Percentiles rank a stretch among this genome's conserved stretches.
These are phyloP conservation scores for Coregonus ussuriensis DNA, from an alignment of 2,797 vertebrate species.

Conservation along the genomic window DNA sequence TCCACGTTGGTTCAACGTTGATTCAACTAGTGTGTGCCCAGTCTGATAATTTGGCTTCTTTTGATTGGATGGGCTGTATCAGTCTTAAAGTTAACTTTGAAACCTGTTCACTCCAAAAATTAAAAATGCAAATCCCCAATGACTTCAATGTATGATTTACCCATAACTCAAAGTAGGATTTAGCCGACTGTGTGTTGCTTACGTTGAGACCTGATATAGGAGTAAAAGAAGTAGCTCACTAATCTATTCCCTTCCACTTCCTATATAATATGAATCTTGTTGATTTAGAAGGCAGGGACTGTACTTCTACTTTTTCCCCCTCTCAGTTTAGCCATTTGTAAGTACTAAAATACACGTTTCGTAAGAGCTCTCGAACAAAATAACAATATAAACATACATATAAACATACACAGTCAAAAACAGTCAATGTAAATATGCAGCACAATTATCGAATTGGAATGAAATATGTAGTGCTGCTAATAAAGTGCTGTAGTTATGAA, in stretches of 20 bases:
- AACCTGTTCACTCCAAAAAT: not conserved
- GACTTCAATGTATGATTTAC: no score
- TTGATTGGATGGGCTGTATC: not conserved
- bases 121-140: not conserved
- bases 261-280: not conserved
- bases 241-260: not conserved
- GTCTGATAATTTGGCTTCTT: not conserved
- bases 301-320: not conserved
- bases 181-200: not conserved
- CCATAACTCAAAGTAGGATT: not conserved
- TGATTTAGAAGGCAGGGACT: not conserved
- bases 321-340: no score
- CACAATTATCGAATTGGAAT: not conserved
- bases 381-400: no score
- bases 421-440: not conserved
- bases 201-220: not conserved
- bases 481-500: not conserved
- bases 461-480: not conserved
- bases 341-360: no score
- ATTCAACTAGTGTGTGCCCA: no score
- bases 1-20: no score
- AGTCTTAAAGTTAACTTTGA: not conserved
- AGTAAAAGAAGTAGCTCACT: not conserved
- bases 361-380: no score
- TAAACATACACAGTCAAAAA: not conserved